These are phyloP conservation scores for Geococcyx californianus DNA, from an alignment of 2,113 vertebrate species.

Conservation along the genomic window DNA sequence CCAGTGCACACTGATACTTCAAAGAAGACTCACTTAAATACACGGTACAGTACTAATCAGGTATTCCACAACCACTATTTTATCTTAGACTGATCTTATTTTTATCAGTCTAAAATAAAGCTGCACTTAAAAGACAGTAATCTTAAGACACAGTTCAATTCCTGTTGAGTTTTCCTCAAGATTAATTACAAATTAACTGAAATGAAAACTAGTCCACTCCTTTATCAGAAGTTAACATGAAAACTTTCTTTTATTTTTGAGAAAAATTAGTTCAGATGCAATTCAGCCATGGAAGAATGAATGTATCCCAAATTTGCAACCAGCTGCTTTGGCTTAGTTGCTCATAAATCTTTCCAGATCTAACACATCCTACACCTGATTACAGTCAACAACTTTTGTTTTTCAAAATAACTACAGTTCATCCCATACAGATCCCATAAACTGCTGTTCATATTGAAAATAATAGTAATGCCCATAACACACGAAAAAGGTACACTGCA, in stretches of 20 bases:
- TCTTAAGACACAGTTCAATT: background rate
- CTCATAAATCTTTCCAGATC: background rate
- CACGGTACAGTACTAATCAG: background rate
- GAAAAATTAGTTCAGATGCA: background rate
- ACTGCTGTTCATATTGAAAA: background rate
- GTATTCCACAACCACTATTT: background rate
- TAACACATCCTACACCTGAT: background rate
- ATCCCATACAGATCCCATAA: background rate
- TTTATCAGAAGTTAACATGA: background rate
- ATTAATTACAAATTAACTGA: background rate
- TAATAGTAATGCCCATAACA: background rate
- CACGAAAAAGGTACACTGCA: background rate
- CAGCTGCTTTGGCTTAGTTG: background rate
- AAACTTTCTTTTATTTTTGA: background rate
- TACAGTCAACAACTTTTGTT: background rate
- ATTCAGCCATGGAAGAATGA: background rate
- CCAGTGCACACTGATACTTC: background rate
- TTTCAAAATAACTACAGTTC: background rate
- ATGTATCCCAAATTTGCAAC: background rate
- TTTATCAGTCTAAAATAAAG: background rate
- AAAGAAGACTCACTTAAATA: slow-evolving; percentile 8
- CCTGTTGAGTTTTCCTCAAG: background rate
- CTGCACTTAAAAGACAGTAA: background rate
- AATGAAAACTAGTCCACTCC: background rate
- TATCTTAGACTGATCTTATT: background rate